Evolutionary conservation across 2,888 invertebrate genomes (phyloP).

Genomic region (Loripinus fragilis): DNA sequence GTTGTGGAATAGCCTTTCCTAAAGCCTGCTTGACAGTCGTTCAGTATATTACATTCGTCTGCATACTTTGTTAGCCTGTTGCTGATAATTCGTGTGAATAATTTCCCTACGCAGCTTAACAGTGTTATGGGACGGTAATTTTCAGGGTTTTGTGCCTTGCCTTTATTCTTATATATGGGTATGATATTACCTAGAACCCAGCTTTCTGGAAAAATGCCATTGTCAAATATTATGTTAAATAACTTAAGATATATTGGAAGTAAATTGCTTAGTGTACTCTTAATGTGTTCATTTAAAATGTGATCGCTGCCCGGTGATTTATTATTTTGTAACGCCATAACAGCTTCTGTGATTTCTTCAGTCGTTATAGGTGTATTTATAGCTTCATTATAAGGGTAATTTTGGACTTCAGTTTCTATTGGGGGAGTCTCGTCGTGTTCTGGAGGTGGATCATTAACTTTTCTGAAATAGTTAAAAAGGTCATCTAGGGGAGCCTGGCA

Average conservation of each 20-base stretch:
- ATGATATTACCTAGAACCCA: conserved; percentile 28
- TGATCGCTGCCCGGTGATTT: conserved; percentile 7
- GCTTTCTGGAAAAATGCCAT: conserved; percentile 25
- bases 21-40: background rate
- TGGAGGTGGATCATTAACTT: background rate
- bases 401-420: background rate
- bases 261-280: background rate
- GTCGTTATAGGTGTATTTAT: conserved; percentile 6
- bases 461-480: background rate
- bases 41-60: background rate
- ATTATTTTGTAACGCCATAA: background rate
- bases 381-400: background rate
- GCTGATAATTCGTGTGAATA: background rate
- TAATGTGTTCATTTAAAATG: conserved; percentile 22
- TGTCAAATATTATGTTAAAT: conserved; percentile 26
- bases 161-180: conserved; percentile 39
- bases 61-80: background rate
- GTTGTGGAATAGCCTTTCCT: conserved; percentile 10
- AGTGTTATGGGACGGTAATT: conserved; percentile 32
- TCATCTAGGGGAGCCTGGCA: background rate
- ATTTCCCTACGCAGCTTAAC: conserved; percentile 12
- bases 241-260: background rate
- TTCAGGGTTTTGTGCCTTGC: conserved; percentile 11
- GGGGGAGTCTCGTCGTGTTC: background rate
- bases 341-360: conserved; percentile 3